phyloP scores from a whole-genome alignment of 2,888 invertebrate genomes.

The Priocnemis perturbator region DNA sequence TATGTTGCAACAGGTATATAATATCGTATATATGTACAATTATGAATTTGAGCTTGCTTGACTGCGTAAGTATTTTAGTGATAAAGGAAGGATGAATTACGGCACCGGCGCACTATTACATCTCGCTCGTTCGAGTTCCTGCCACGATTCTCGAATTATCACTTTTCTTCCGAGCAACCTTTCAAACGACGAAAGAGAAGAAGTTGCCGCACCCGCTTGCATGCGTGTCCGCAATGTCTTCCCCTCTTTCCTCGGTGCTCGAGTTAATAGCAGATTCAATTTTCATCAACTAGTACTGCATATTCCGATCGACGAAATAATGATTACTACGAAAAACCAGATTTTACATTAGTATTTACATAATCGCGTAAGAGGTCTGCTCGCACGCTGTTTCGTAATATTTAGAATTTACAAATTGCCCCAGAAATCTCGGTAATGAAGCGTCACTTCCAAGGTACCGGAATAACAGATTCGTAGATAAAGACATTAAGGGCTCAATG shows the following conservation, averaged over 20 bases:
- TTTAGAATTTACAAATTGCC: conserved; percentile 62
- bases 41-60: conserved; percentile 74
- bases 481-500: conserved; percentile 32
- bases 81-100: conserved; percentile 68
- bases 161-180: conserved; percentile 40
- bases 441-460: conserved; percentile 33
- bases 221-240: conserved; percentile 25
- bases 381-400: conserved; percentile 33
- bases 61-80: conserved; percentile 68
- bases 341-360: conserved; percentile 70
- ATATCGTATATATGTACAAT: conserved; percentile 74
- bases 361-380: conserved; percentile 26
- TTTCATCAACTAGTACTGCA: conserved; percentile 34
- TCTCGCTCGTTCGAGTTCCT: conserved; percentile 39
- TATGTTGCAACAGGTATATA: conserved; percentile 69
- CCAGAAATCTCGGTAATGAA: conserved; percentile 28
- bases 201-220: conserved; percentile 19
- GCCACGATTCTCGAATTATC: conserved; percentile 30
- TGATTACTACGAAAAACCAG: conserved; percentile 59
- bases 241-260: conserved; percentile 26
- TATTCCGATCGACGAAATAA: conserved; percentile 51
- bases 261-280: too few relatives aligned
- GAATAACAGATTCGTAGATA: conserved; percentile 36
- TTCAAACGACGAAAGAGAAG: conserved; percentile 43
- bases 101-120: conserved; percentile 47